Percentiles rank a stretch among this genome's conserved stretches.
Evolutionary conservation across 2,113 vertebrate species (phyloP).

Genomic region (Anseranas semipalmata): DNA sequence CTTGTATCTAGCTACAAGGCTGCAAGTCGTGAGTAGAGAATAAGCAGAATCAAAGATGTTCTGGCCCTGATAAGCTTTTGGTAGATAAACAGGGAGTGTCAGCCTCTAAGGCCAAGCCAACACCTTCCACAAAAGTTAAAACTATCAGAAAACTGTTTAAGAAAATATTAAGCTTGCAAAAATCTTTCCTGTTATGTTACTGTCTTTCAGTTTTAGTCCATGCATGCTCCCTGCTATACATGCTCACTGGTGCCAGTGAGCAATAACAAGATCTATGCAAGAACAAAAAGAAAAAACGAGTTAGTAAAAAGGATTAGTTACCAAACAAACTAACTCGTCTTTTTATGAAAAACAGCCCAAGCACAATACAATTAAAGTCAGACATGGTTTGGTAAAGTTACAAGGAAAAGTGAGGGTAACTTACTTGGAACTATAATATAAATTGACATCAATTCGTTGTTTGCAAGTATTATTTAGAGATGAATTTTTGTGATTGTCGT

Average conservation of each 20-base stretch:
- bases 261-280: neutral
- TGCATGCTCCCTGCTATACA: neutral
- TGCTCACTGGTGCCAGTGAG: neutral
- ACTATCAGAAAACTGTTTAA: neutral
- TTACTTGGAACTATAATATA: neutral
- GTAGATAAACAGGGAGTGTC: neutral
- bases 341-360: neutral
- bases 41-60: neutral
- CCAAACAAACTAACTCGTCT: neutral
- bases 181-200: neutral
- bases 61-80: neutral
- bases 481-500: neutral
- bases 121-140: neutral
- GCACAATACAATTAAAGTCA: neutral
- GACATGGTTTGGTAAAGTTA: neutral
- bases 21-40: neutral
- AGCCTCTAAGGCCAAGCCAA: neutral
- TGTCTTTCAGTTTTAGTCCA: neutral
- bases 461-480: neutral
- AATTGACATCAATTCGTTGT: neutral
- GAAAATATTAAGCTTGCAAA: neutral
- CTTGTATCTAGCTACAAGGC: neutral
- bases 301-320: neutral
- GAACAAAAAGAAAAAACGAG: neutral
- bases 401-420: neutral